A percentile compares a stretch with the other conserved stretches of the same genome.
These are phyloP conservation scores for Eristalinus aeneus DNA, from an alignment of 2,888 invertebrate species.

Conservation along the genomic window DNA sequence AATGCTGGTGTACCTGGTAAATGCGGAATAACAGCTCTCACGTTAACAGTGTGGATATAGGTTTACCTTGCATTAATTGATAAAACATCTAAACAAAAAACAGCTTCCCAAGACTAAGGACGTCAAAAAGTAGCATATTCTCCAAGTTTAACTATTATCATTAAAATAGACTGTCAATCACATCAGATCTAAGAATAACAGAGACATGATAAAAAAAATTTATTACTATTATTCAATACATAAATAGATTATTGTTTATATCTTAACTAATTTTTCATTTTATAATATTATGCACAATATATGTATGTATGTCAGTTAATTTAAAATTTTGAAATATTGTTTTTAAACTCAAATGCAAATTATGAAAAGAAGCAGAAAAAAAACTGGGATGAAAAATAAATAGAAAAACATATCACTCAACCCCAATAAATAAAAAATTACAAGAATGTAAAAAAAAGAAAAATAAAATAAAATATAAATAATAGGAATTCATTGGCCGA, in stretches of 20 bases:
- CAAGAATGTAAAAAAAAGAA: constrained; percentile 25
- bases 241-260: constrained; percentile 49
- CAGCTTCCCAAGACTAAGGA: no score
- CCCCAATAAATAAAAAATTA: constrained; percentile 24
- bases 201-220: constrained; percentile 39
- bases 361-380: constrained; percentile 20
- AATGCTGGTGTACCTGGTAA: no score
- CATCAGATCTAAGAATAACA: neutral
- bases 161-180: no score
- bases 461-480: constrained; percentile 72
- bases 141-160: no score
- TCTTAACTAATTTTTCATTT: constrained; percentile 31
- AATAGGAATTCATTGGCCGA: constrained; percentile 79
- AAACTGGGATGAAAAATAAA: neutral
- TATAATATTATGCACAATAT: constrained; percentile 12
- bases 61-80: no score
- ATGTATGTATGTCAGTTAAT: neutral
- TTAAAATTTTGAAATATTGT: constrained; percentile 52
- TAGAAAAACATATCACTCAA: constrained; percentile 30
- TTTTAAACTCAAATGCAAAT: constrained; percentile 63
- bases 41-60: no score
- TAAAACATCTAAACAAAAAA: no score
- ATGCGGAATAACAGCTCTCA: no score
- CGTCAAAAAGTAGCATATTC: no score
- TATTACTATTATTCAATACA: constrained; percentile 41